Conservation (phyloP, 2,888 invertebrate genomes). For the Sisyra terminalis region DNA sequence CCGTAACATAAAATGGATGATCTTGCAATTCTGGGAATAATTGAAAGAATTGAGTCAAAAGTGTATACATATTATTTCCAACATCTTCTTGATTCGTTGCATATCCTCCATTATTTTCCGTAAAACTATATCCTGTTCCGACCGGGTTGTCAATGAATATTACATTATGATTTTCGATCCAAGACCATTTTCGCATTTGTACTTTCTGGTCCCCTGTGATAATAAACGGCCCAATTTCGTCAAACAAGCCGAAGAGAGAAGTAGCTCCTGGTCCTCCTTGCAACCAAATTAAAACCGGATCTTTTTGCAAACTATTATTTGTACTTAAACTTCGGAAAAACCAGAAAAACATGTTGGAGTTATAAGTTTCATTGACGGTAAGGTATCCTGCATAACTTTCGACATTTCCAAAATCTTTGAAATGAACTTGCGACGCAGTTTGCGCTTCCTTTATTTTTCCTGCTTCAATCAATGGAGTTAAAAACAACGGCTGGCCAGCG, state of each 20-base stretch:
- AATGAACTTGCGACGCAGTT: conserved; percentile 32
- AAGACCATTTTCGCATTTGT: conserved; percentile 51
- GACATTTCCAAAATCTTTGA: conserved; percentile 38
- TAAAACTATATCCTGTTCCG: conserved; percentile 85
- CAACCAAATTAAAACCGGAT: conserved; percentile 63
- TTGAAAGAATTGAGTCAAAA: conserved; percentile 65
- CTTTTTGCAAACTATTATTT: conserved; percentile 26
- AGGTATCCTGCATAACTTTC: conserved; percentile 67
- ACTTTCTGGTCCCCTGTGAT: conserved; percentile 28
- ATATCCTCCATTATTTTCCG: conserved; percentile 57
- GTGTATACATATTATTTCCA: conserved; percentile 60
- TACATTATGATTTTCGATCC: conserved; percentile 63
- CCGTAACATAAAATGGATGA: conserved; percentile 72
- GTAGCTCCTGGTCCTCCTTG: conserved; percentile 76
- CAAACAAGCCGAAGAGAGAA: conserved; percentile 64
- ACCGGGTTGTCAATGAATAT: conserved; percentile 90
- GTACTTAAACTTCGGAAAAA: conserved; percentile 62
- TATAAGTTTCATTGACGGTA: conserved; percentile 59
- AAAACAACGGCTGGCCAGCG: conserved; percentile 46
- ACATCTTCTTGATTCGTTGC: conserved; percentile 65
- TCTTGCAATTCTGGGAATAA: conserved; percentile 59
- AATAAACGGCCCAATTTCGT: conserved; percentile 55
- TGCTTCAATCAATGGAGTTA: conserved; percentile 55
- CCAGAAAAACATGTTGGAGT: conserved; percentile 85
- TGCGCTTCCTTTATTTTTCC: conserved; percentile 52